phyloP scores from a whole-genome alignment of 2,888 invertebrate genomes.

The Heliconius ethilla region DNA sequence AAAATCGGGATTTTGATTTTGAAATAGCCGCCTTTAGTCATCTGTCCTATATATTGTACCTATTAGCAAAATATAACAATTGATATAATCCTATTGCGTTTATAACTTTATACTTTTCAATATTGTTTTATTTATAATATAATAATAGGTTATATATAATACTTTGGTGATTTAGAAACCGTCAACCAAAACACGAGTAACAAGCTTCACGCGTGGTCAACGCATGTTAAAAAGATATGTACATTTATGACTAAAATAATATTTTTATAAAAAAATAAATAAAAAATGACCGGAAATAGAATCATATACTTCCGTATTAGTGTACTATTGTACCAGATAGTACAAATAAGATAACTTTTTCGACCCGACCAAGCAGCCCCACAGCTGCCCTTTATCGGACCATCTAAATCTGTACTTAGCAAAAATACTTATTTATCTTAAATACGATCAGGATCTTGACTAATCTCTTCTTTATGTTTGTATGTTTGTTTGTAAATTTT shows the following conservation, averaged over 20 bases:
- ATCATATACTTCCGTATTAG: neutral
- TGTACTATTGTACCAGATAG: neutral
- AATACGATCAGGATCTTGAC: constrained; percentile 78
- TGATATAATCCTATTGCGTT: constrained; percentile 4
- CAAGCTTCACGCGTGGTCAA: too few species aligned
- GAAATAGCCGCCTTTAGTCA: constrained; percentile 20
- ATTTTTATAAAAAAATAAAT: neutral
- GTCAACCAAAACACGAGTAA: too few species aligned
- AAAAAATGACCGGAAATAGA: neutral
- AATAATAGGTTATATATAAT: too few species aligned
- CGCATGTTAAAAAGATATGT: too few species aligned
- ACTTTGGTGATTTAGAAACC: too few species aligned
- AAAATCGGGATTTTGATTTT: neutral
- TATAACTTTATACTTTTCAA: neutral
- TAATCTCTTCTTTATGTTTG: constrained; percentile 76
- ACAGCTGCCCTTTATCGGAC: constrained; percentile 75
- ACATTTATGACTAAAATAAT: neutral
- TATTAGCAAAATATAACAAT: constrained; percentile 18
- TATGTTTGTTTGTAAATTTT: constrained; percentile 69
- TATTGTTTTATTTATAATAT: neutral
- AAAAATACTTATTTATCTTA: constrained; percentile 79
- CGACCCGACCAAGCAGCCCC: constrained; percentile 42
- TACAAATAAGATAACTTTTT: neutral
- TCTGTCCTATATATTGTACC: neutral
- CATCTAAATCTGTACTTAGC: constrained; percentile 79